These are phyloP conservation scores for Atrichornis clamosus DNA, from an alignment of 2,113 vertebrate species.

Conservation along the genomic window DNA sequence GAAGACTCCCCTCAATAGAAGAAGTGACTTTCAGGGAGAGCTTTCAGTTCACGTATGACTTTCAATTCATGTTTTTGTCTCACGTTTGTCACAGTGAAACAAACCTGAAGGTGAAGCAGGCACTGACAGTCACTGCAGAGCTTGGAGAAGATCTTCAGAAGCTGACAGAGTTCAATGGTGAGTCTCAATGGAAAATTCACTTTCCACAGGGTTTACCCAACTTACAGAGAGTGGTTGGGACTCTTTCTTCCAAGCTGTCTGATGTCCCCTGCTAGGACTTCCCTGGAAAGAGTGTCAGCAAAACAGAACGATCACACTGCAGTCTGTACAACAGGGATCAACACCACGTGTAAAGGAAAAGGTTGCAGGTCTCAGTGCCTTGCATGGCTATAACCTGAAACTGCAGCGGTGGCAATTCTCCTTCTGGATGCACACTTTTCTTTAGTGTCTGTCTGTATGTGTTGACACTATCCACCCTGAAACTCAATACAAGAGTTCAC, in stretches of 20 bases:
- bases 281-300: not conserved
- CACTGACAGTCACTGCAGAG: constrained; percentile 83
- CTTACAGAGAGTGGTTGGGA: not conserved
- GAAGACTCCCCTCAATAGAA: not conserved
- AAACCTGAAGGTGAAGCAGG: constrained; percentile 95
- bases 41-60: not conserved
- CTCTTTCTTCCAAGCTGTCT: not conserved
- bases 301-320: not conserved
- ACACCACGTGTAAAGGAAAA: not conserved
- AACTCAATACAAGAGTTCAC: not conserved
- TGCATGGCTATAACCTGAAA: not conserved
- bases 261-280: not conserved
- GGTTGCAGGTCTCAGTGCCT: not conserved
- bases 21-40: not conserved
- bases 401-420: not conserved
- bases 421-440: not conserved
- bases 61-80: not conserved
- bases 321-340: not conserved
- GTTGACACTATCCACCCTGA: not conserved
- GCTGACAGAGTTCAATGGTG: constrained; percentile 85
- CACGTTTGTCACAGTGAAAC: constrained; percentile 83
- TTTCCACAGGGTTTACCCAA: not conserved
- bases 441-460: not conserved
- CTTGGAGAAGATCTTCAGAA: constrained; percentile 77
- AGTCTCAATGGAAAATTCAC: not conserved